Evolutionary conservation across 2,888 invertebrate species (phyloP), one percentile per base, ranked within the genome.

Genomic region (Leptogaster cylindrica): DNA sequence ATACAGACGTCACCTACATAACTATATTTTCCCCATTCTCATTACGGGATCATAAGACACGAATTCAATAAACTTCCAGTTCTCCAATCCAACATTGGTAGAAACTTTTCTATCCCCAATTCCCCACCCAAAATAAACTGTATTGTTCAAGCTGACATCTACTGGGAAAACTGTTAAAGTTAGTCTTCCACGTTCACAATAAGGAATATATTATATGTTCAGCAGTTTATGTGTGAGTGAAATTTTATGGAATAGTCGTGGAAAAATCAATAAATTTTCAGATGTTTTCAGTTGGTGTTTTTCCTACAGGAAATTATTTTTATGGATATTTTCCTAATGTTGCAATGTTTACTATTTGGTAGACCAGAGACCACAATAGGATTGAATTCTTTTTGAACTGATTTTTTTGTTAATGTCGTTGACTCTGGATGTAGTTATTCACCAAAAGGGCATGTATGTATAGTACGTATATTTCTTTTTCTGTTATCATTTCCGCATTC

Each of bases 221-320:
- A 20, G 20, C 46, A 20, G 46, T 20, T n/a, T n/a, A n/a, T 46
- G 46, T 46, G 23, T 46, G 20, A 25, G 46, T 46, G 46, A 20
- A n/a, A 46, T 46, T 46, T 46, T 46, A 20, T 2, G 46, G 46
- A 23, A 25, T 46, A 46, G 23, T 18, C 46, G n/a, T 46, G 46
- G 46, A 46, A 46, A 46, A 46, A 46, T 46, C 46, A 46, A 46
- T 46, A 46, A n/a, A 20, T 46, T 20, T 20, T 46, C 46, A 16
- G 20, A 46, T 18, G n/a, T 46, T 20, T 44, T 25, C n/a, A n/a
- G n/a, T n/a, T n/a, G n/a, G n/a, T n/a, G n/a, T n/a, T n/a, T n/a
- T n/a, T n/a, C n/a, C n/a, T n/a, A n/a, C n/a, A n/a, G n/a, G n/a
- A n/a, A n/a, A n/a, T n/a, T n/a, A n/a, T n/a, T n/a, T n/a, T n/a